phyloP scores from a whole-genome alignment of 2,797 vertebrate genomes.

The Rhinoraja longicauda region DNA sequence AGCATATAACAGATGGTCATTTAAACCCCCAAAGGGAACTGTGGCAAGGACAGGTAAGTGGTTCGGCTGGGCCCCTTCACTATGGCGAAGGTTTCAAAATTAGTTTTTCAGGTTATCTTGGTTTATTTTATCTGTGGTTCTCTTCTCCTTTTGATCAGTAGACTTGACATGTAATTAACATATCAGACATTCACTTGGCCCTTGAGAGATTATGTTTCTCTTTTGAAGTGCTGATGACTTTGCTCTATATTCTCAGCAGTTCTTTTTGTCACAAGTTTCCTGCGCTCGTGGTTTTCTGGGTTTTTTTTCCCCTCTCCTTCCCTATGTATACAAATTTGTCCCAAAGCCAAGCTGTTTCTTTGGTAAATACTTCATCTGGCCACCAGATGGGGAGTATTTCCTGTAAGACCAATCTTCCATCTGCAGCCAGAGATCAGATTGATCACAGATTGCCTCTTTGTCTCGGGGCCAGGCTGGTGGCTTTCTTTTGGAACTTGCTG shows the following conservation, averaged over 20 bases:
- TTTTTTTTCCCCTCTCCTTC: too few species aligned
- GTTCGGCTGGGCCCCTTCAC: neutral
- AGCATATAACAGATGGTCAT: neutral
- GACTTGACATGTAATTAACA: neutral
- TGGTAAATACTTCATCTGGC: neutral
- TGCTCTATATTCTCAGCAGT: too few species aligned
- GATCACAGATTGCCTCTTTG: neutral
- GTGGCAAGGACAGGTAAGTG: neutral
- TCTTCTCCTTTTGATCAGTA: neutral
- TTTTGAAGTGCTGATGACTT: neutral
- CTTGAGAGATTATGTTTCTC: neutral
- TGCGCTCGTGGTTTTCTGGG: neutral
- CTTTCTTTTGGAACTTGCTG: neutral
- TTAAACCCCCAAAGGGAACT: neutral
- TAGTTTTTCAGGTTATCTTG: neutral
- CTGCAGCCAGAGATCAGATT: neutral
- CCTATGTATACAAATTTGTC: neutral
- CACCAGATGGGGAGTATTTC: slow-evolving; percentile 12
- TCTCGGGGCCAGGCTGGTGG: neutral
- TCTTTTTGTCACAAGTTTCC: neutral
- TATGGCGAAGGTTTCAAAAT: neutral
- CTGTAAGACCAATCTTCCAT: neutral
- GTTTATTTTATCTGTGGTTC: neutral
- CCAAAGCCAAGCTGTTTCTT: neutral
- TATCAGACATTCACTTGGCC: neutral